These are phyloP conservation scores for Morone saxatilis DNA, from an alignment of 2,113 vertebrate genomes.

Conservation along the genomic window DNA sequence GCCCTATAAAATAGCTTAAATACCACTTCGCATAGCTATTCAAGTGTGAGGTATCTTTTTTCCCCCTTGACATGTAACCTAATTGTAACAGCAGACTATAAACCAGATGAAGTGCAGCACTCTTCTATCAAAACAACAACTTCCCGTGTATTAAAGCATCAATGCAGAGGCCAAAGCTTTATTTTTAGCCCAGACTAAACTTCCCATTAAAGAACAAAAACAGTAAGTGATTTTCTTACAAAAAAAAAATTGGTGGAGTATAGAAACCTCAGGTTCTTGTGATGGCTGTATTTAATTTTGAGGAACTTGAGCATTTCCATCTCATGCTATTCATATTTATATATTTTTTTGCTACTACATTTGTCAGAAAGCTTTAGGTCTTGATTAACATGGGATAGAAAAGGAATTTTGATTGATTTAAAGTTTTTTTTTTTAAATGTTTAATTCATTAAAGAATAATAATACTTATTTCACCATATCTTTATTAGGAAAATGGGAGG, in stretches of 20 bases:
- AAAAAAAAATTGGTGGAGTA: neutral
- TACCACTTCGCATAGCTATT: neutral
- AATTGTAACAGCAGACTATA: neutral
- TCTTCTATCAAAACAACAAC: neutral
- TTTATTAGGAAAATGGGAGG: neutral
- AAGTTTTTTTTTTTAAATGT: neutral
- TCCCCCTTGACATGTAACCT: neutral
- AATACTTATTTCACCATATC: neutral
- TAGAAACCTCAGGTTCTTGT: neutral
- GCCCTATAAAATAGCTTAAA: neutral
- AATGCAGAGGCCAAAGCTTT: neutral
- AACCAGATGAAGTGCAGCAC: neutral
- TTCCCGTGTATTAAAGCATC: neutral
- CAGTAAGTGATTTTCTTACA: neutral
- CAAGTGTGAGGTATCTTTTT: neutral
- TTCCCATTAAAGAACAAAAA: neutral
- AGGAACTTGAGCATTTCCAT: neutral
- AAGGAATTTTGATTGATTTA: neutral
- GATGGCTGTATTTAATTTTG: neutral
- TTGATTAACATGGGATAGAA: neutral
- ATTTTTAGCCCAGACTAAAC: constrained; percentile 7
- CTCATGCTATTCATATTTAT: neutral
- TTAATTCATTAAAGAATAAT: neutral
- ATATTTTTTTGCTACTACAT: neutral
- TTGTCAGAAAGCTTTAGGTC: neutral